Evolutionary conservation across 2,113 vertebrate species (phyloP), one percentile per base, ranked within the genome.

Genomic region (Ciconia stormi): DNA sequence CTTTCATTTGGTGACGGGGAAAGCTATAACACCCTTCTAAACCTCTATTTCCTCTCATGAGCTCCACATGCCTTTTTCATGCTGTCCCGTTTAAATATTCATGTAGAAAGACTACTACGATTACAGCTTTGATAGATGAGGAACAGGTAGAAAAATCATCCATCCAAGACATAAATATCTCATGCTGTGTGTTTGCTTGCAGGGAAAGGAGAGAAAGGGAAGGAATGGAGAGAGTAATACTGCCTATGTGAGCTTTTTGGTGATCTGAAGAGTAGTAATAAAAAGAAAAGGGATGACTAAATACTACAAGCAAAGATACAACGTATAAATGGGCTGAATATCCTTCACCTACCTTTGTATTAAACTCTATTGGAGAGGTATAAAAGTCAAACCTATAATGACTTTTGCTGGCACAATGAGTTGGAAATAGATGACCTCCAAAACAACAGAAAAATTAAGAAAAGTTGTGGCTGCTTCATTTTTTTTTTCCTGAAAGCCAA

Each of bases 81-180:
- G 65, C 82, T 81, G 56, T 46, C 67, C 50, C 69, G 38, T 55
- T 70, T 87, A 71, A 82, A 47, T 46, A 52, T 81, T 82, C 46
- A 77, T 47, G 83, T 58, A 79, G 73, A 95, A 84, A 89, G 53
- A 69, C 84, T 78, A 66, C 26, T 74, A 76, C 5, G 34, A 95
- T 95, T 97, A 97, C 82, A 92, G 82, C 49, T 74, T 73, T 4
- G 22, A 42, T 5, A 29, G 65, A 96, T 50, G 71, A 97, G 62
- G 76, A 97, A 79, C 52, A 93, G 81, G 56, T 15, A 92, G 84
- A 95, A 94, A 86, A 34, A 88, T 20, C n/a, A 88, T 62, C 53
- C 49, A 89, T 34, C 61, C 56, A 81, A 93, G 47, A 78, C 21
- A 74, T 6, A 62, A 89, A 36, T 36, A 52, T 27, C 40, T 79